These are phyloP conservation scores for Bedellia somnulentella DNA, from an alignment of 2,888 invertebrate species.

Conservation along the genomic window DNA sequence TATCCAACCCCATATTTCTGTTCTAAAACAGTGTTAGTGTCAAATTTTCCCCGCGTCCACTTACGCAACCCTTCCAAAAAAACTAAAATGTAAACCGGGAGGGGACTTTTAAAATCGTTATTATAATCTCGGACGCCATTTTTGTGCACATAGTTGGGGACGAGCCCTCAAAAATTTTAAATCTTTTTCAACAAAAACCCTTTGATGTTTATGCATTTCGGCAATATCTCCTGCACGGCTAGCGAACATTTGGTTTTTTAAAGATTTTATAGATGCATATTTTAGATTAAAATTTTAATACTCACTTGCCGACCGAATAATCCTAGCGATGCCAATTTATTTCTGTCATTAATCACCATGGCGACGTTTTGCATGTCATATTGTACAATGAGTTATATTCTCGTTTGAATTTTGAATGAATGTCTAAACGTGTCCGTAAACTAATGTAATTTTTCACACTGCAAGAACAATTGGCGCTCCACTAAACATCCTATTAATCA, in stretches of 20 bases:
- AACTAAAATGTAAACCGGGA: constrained; percentile 29
- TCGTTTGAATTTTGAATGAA: background rate
- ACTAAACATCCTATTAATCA: constrained; percentile 52
- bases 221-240: constrained; percentile 49
- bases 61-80: constrained; percentile 43
- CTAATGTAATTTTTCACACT: constrained; percentile 11
- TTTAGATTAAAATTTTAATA: constrained; percentile 49
- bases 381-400: constrained; percentile 1
- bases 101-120: constrained; percentile 59
- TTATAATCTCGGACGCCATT: constrained; percentile 60
- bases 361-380: constrained; percentile 1
- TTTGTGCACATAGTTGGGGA: constrained; percentile 33
- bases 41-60: constrained; percentile 52
- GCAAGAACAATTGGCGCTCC: constrained; percentile 27
- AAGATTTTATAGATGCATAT: constrained; percentile 51
- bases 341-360: constrained; percentile 16
- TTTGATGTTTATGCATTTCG: constrained; percentile 56
- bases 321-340: constrained; percentile 19
- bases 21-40: constrained; percentile 40
- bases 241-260: constrained; percentile 53
- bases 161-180: constrained; percentile 55
- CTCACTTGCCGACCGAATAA: constrained; percentile 17
- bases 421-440: constrained; percentile 1
- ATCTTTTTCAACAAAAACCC: constrained; percentile 50
- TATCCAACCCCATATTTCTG: constrained; percentile 39